These are phyloP conservation scores for Drosophila azteca DNA, from an alignment of 1,140 invertebrate species.

Conservation along the genomic window DNA sequence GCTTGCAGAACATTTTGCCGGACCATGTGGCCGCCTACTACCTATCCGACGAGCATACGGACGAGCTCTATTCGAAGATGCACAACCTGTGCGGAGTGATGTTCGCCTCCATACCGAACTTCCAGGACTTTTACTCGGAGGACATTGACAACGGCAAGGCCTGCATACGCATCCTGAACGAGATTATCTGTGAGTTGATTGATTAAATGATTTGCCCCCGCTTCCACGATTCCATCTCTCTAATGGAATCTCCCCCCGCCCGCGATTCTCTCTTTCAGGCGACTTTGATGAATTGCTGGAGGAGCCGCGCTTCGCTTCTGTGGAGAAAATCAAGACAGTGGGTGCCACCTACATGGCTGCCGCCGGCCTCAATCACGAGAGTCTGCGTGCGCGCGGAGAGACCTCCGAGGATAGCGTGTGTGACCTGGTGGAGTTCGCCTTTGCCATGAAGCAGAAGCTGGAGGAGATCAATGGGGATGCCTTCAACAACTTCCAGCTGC, in stretches of 20 bases:
- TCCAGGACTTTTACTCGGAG: conserved; percentile 99
- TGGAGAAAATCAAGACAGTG: conserved; percentile 99
- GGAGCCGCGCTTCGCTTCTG: conserved; percentile 93
- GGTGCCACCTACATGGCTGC: conserved; percentile 99
- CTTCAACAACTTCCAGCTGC: conserved; percentile 97
- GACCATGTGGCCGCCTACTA: conserved; percentile 98
- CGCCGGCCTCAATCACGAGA: conserved; percentile 94
- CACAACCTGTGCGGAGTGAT: conserved; percentile 97
- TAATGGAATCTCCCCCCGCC: conserved; percentile 24
- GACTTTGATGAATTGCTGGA: conserved; percentile 97
- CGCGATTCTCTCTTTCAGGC: conserved; percentile 40
- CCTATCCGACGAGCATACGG: conserved; percentile 89
- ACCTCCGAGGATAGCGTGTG: conserved; percentile 91
- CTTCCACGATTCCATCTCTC: conserved; percentile 13
- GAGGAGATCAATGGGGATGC: conserved; percentile 98
- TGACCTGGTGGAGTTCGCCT: conserved; percentile 95
- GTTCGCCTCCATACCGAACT: conserved; percentile 99
- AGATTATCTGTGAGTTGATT: conserved; percentile 91
- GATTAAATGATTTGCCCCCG: conserved; percentile 39
- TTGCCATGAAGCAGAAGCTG: conserved; percentile 94
- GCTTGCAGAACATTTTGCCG: conserved; percentile 93
- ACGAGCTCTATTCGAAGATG: conserved; percentile 96
- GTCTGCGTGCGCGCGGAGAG: conserved; percentile 85
- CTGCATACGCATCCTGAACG: conserved; percentile 98
- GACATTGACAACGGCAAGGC: conserved; percentile 98